phyloP scores from a whole-genome alignment of 2,113 vertebrate genomes.

The Piprites chloris region DNA sequence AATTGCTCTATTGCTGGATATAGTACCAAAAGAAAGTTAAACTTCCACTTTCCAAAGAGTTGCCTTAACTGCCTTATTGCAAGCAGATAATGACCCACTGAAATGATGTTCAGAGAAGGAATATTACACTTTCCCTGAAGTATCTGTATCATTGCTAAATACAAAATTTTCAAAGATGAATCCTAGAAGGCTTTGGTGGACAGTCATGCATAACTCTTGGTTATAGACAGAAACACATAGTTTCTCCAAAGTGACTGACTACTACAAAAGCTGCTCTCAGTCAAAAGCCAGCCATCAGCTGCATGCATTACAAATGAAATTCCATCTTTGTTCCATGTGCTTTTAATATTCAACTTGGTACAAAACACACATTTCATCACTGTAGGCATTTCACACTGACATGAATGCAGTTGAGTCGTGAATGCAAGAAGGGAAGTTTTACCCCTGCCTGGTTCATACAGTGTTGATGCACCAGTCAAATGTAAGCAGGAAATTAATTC shows the following conservation, averaged over 20 bases:
- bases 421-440: neutral
- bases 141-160: neutral
- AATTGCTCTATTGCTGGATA: neutral
- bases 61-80: neutral
- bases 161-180: neutral
- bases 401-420: fast-evolving
- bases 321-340: neutral
- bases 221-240: neutral
- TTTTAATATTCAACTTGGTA: neutral
- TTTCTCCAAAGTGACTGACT: neutral
- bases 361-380: neutral
- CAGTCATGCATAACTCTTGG: fast-evolving
- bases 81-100: neutral
- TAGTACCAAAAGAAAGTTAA: neutral
- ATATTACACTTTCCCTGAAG: neutral
- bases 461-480: neutral
- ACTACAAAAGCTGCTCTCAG: neutral
- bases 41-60: neutral
- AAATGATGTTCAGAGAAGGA: neutral
- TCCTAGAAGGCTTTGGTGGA: neutral
- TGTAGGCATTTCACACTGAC: neutral
- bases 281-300: neutral
- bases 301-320: neutral
- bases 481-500: neutral
- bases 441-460: neutral